A percentile compares a stretch with the other conserved stretches of the same genome.
These are phyloP conservation scores for Volucella zonaria DNA, from an alignment of 2,888 invertebrate species.

Conservation along the genomic window DNA sequence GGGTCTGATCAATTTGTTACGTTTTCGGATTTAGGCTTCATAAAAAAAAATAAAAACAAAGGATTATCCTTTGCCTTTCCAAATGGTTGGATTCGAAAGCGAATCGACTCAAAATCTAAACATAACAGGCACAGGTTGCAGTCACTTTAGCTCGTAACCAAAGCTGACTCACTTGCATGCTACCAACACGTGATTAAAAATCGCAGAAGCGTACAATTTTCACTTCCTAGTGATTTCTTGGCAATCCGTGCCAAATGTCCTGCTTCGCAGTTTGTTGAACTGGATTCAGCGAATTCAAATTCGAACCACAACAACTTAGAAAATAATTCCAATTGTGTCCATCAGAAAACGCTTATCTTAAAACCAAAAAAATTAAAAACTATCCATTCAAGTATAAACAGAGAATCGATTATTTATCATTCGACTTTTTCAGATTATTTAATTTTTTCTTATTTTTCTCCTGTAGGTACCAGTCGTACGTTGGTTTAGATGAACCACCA, in stretches of 20 bases:
- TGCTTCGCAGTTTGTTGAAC: conserved; percentile 58
- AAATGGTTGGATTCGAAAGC: too few species aligned
- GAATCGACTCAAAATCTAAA: too few species aligned
- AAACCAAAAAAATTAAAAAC: not conserved
- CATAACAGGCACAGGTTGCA: too few species aligned
- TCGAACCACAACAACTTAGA: conserved; percentile 5
- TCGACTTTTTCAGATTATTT: conserved; percentile 54
- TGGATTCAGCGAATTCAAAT: conserved; percentile 4
- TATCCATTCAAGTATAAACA: conserved; percentile 33
- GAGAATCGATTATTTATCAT: conserved; percentile 28
- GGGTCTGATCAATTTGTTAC: too few species aligned
- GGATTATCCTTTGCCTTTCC: too few species aligned
- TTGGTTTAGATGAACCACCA: conserved; percentile 25
- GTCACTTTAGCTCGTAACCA: too few species aligned
- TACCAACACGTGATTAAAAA: conserved; percentile 22
- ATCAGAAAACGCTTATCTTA: conserved; percentile 25
- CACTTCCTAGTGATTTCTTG: conserved; percentile 20
- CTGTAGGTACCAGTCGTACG: conserved; percentile 7
- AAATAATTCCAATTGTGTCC: conserved; percentile 38
- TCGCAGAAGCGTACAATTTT: conserved; percentile 2
- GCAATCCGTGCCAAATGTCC: conserved; percentile 21
- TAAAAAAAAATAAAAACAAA: not conserved
- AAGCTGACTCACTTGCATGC: conserved; percentile 34
- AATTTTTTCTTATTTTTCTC: conserved; percentile 8
- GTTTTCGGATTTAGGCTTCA: not conserved